Evolutionary conservation across 2,797 vertebrate species (phyloP).

Genomic region (Lutjanus argentimaculatus): DNA sequence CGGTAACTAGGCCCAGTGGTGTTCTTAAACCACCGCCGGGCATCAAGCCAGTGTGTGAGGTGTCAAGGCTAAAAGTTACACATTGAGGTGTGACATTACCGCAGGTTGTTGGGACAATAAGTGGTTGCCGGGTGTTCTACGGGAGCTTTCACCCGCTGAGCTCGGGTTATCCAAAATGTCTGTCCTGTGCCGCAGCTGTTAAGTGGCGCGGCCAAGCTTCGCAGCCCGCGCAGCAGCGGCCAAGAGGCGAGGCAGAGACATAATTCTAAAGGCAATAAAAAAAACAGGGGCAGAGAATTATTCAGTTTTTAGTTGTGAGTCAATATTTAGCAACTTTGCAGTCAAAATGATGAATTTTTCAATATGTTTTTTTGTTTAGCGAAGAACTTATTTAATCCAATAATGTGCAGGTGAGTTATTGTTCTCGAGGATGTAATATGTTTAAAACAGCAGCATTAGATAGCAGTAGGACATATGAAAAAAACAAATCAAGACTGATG

Average conservation of each 20-base stretch:
- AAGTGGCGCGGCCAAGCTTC: constrained; percentile 21
- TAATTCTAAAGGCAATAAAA: constrained; percentile 54
- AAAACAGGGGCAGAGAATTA: constrained; percentile 13
- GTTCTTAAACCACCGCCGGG: constrained; percentile 59
- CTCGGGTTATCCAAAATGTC: constrained; percentile 56
- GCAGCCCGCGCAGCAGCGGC: neutral
- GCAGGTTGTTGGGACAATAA: constrained; percentile 65
- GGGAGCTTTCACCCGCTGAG: constrained; percentile 58
- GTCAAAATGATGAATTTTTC: constrained; percentile 43
- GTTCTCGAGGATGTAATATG: constrained; percentile 3
- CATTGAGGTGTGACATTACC: constrained; percentile 69
- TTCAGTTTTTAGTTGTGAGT: constrained; percentile 26
- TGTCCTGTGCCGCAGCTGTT: constrained; percentile 35
- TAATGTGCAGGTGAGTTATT: constrained; percentile 30
- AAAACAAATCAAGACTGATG: constrained; percentile 12
- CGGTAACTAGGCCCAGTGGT: constrained; percentile 64
- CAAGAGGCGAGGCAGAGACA: constrained; percentile 31
- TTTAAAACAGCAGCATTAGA: constrained; percentile 1
- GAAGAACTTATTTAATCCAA: neutral
- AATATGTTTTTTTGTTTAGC: constrained; percentile 24
- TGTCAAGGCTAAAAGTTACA: constrained; percentile 66
- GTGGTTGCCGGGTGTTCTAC: constrained; percentile 38
- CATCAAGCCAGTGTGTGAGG: constrained; percentile 54
- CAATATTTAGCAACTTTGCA: constrained; percentile 44
- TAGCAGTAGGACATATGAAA: neutral